Evolutionary conservation across 2,888 invertebrate genomes (phyloP).

Genomic region (Caenorhabditis wallacei): DNA sequence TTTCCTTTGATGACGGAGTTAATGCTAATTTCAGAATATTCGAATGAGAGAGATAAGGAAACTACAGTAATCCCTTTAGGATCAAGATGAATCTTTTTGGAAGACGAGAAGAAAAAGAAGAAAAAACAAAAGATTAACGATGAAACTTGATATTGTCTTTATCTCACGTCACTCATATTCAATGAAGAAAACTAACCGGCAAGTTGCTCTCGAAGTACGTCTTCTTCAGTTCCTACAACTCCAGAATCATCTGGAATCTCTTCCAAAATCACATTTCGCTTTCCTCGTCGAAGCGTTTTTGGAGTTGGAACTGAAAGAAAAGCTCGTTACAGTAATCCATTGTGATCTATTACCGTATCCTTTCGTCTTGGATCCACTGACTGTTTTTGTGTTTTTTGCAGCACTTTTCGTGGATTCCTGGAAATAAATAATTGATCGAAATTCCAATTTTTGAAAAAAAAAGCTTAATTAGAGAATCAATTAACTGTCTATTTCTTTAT

Average conservation of each 20-base stretch:
- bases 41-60: no score
- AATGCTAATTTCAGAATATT: no score
- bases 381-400: constrained; percentile 31
- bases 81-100: no score
- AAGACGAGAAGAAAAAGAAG: no score
- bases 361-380: constrained; percentile 33
- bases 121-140: background rate
- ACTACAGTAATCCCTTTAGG: no score
- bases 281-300: constrained; percentile 57
- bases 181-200: constrained; percentile 38
- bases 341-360: constrained; percentile 35
- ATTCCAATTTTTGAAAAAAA: background rate
- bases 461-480: background rate
- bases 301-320: constrained; percentile 37
- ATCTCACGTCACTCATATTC: background rate
- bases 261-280: constrained; percentile 62
- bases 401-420: constrained; percentile 53
- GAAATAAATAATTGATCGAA: constrained; percentile 1
- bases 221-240: constrained; percentile 45
- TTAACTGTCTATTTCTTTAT: background rate
- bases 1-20: no score
- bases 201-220: constrained; percentile 56
- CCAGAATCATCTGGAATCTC: constrained; percentile 48
- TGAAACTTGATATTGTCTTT: background rate
- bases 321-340: background rate